Conservation (phyloP, 2,797 vertebrate genomes). For the Staurois parvus region DNA sequence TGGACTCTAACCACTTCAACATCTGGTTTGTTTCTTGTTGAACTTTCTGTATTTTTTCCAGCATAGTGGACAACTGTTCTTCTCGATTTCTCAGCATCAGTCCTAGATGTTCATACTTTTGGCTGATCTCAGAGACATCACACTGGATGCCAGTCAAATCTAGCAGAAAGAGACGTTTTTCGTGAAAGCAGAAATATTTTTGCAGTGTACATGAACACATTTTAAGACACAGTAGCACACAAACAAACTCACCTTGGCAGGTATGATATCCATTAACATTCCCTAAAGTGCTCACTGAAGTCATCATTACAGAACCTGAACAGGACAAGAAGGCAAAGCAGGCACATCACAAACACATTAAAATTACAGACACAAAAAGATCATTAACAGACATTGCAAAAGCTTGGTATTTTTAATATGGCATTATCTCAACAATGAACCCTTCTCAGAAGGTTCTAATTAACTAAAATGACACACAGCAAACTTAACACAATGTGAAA, state of each 20-base stretch:
- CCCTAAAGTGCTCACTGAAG: slow-evolving; percentile 77
- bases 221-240: neutral
- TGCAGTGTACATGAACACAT: neutral
- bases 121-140: slow-evolving; percentile 86
- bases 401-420: neutral
- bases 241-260: slow-evolving; percentile 91
- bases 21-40: slow-evolving; percentile 79
- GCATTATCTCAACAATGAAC: neutral
- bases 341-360: slow-evolving; percentile 72
- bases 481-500: neutral
- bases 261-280: slow-evolving; percentile 98
- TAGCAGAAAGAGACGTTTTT: slow-evolving; percentile 66
- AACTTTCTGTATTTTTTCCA: slow-evolving; percentile 83
- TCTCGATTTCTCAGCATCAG: slow-evolving; percentile 77
- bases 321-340: slow-evolving; percentile 75
- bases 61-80: slow-evolving; percentile 77
- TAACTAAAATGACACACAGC: neutral
- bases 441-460: neutral
- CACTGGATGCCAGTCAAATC: slow-evolving; percentile 97
- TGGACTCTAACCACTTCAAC: slow-evolving; percentile 86
- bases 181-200: neutral
- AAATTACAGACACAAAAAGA: slow-evolving; percentile 63
- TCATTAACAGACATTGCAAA: neutral
- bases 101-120: slow-evolving; percentile 85
- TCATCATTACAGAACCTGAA: slow-evolving; percentile 83